Conservation (phyloP, 2,113 vertebrate species). For the Tricholaema leucomelas region DNA sequence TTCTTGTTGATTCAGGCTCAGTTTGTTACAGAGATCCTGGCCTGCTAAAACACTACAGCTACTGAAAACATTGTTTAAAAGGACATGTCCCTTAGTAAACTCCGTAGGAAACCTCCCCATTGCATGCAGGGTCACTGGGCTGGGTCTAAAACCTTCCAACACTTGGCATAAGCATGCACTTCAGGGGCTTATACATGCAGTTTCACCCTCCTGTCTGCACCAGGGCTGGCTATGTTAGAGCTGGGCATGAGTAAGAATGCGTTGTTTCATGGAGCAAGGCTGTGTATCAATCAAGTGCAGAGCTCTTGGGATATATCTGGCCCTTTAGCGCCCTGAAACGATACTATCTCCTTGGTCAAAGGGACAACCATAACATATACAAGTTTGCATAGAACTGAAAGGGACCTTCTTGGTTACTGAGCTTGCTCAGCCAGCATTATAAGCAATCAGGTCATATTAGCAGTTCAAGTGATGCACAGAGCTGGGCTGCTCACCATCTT, state of each 20-base stretch:
- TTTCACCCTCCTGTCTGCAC: not conserved
- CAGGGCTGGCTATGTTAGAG: not conserved
- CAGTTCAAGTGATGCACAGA: rapidly evolving
- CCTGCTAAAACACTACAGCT: not conserved
- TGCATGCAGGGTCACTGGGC: not conserved
- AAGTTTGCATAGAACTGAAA: not conserved
- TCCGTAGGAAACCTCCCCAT: not conserved
- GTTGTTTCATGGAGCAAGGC: rapidly evolving
- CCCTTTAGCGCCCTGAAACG: not conserved
- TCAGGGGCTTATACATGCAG: not conserved
- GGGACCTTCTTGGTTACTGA: not conserved
- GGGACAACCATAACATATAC: not conserved
- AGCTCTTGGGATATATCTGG: not conserved
- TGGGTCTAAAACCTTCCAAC: not conserved
- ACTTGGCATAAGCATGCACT: not conserved
- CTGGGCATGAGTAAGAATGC: not conserved
- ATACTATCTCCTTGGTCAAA: not conserved
- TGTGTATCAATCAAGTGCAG: not conserved
- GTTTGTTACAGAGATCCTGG: not conserved
- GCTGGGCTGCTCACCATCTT: not conserved
- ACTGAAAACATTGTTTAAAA: not conserved
- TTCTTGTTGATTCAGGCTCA: not conserved
- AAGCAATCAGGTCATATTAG: not conserved
- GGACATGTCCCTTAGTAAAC: not conserved
- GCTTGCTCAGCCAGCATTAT: not conserved